phyloP scores from a whole-genome alignment of 2,113 vertebrate species.

The Megalops atlanticus region DNA sequence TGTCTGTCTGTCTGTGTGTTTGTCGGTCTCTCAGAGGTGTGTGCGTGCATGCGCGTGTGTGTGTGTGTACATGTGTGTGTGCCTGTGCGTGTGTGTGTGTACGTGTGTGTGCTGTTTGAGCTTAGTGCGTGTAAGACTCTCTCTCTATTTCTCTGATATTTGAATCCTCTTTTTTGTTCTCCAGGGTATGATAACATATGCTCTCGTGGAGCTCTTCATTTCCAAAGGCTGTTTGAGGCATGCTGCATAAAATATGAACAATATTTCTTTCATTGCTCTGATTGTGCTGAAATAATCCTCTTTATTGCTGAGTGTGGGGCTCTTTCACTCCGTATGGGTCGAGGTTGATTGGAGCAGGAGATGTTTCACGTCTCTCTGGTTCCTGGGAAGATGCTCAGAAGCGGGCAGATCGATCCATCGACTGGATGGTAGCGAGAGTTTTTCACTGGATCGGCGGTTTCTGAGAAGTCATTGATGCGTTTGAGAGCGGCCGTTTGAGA shows the following conservation, averaged over 20 bases:
- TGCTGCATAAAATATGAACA: background rate
- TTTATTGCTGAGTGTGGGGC: background rate
- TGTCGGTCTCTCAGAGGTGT: background rate
- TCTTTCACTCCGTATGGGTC: background rate
- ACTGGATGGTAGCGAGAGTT: background rate
- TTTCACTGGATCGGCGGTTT: background rate
- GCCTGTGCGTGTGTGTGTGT: too few relatives aligned
- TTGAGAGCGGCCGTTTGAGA: background rate
- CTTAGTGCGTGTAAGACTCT: background rate
- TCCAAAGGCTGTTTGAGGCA: background rate
- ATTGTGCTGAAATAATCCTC: background rate
- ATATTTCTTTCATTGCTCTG: background rate
- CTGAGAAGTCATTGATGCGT: background rate
- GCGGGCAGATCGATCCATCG: background rate
- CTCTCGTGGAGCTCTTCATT: background rate
- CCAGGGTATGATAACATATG: background rate
- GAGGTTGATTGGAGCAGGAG: background rate
- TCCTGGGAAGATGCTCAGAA: background rate
- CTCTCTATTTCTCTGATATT: background rate
- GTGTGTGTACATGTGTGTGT: too few relatives aligned
- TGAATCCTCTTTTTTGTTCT: background rate
- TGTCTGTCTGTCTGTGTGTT: conserved; percentile 6
- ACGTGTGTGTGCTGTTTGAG: background rate
- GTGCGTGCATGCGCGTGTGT: too few relatives aligned
- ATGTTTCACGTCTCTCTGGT: background rate